Conservation (phyloP, 1,140 invertebrate species). For the Cyclargus thomasi region DNA sequence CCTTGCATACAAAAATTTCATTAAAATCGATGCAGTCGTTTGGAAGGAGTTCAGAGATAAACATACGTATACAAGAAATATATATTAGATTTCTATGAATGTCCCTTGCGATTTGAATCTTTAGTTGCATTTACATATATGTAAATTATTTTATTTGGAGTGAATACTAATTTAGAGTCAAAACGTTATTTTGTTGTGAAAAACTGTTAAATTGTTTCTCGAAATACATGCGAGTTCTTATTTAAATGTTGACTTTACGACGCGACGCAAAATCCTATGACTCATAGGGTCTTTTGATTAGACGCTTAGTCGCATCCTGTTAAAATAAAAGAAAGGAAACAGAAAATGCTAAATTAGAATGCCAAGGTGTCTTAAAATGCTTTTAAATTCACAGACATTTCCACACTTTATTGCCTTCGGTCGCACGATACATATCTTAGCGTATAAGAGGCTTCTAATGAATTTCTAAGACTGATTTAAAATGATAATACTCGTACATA, state of each 20-base stretch:
- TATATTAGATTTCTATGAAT: no score
- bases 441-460: background rate
- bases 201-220: background rate
- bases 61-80: no score
- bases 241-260: background rate
- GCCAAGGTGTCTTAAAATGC: slow-evolving; percentile 1
- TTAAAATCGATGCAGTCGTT: no score
- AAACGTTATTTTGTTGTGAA: background rate
- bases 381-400: slow-evolving; percentile 1
- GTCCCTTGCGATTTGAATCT: background rate
- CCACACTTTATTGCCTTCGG: background rate
- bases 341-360: slow-evolving; percentile 1
- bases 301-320: slow-evolving; percentile 10
- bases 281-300: slow-evolving; percentile 3
- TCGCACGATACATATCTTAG: background rate
- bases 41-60: no score
- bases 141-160: background rate
- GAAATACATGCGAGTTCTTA: background rate
- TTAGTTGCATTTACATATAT: background rate
- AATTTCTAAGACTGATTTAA: background rate
- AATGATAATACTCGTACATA: no score
- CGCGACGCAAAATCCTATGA: background rate
- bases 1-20: no score
- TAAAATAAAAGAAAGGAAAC: slow-evolving; percentile 9
- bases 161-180: background rate